phyloP scores from a whole-genome alignment of 2,888 invertebrate species.

The Cerceris ruficornis region DNA sequence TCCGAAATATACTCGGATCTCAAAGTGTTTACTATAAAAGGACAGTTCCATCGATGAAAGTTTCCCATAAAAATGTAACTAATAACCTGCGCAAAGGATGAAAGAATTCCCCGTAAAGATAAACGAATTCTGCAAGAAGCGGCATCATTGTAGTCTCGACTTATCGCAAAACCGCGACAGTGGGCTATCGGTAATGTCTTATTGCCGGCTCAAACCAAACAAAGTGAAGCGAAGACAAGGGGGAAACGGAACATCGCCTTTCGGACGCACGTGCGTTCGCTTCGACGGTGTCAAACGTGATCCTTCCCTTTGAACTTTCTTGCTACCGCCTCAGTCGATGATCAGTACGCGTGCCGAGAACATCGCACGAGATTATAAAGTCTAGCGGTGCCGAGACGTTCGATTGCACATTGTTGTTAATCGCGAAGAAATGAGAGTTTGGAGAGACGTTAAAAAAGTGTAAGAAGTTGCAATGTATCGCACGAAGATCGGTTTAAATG shows the following conservation, averaged over 20 bases:
- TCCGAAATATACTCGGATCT: too few relatives aligned
- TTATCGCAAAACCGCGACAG: neutral
- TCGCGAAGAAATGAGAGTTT: neutral
- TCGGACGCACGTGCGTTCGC: conserved; percentile 35
- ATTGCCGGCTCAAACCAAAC: neutral
- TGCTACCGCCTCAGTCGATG: conserved; percentile 38
- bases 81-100: neutral
- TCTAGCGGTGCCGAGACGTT: neutral
- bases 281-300: conserved; percentile 36
- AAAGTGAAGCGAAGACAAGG: neutral
- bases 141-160: neutral
- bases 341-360: conserved; percentile 19
- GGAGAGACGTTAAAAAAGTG: neutral
- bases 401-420: neutral
- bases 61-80: neutral
- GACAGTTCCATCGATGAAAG: too few relatives aligned
- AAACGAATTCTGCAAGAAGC: neutral
- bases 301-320: conserved; percentile 37
- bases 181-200: neutral
- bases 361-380: conserved; percentile 10
- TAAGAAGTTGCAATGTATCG: neutral
- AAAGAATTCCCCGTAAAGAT: neutral
- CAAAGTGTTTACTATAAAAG: too few relatives aligned
- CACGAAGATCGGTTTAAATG: too few relatives aligned
- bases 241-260: neutral